These are phyloP conservation scores for Eulemur mongoz DNA, from an alignment of 2,797 vertebrate genomes.

Conservation along the genomic window DNA sequence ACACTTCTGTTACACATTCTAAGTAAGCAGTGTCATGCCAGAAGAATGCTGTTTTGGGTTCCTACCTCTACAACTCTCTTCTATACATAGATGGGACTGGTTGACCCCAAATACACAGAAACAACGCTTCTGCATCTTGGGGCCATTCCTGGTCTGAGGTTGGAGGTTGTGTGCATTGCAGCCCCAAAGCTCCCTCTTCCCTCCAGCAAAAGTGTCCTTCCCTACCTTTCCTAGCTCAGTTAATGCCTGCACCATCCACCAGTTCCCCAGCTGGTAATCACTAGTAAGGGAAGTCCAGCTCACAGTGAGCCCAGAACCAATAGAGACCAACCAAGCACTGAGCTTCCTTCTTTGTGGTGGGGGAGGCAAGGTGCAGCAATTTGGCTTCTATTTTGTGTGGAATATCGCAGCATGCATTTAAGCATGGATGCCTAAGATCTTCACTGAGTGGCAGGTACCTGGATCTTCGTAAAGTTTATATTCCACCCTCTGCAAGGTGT, in stretches of 20 bases:
- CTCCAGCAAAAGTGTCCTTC: background rate
- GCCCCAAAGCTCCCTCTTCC: background rate
- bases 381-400: background rate
- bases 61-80: background rate
- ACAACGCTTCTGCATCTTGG: background rate
- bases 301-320: background rate
- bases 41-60: background rate
- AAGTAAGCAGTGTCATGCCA: background rate
- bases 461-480: background rate
- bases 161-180: background rate
- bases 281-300: background rate
- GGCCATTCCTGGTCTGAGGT: background rate
- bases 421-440: background rate
- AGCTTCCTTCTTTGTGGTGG: background rate
- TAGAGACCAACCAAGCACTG: background rate
- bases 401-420: background rate
- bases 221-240: background rate
- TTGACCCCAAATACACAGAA: background rate
- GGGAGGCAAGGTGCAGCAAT: background rate
- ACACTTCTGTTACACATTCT: background rate
- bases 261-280: background rate
- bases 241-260: background rate
- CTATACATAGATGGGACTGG: too few species aligned
- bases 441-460: background rate
- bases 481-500: background rate